phyloP scores from a whole-genome alignment of 30 jellyfish, hydroid and myxozoan genomes.

The Cassiopea xamachana region DNA sequence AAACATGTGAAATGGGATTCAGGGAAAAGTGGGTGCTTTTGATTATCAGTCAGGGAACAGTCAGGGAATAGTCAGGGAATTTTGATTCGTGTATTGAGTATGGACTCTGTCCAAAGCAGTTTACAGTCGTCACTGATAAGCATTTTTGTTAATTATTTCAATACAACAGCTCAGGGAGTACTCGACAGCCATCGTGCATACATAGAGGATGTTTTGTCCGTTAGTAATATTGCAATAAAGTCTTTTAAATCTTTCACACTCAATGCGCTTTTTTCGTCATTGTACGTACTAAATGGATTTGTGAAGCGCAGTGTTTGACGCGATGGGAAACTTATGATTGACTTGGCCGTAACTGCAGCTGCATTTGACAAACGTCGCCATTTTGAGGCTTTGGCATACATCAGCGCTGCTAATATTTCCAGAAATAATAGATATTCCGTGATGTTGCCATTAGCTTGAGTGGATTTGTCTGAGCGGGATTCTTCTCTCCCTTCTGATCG shows the following conservation, averaged over 20 bases:
- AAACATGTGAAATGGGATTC: too few species aligned
- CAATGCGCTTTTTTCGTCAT: background rate
- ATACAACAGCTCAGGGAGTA: too few species aligned
- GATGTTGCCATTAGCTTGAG: background rate
- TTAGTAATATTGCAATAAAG: background rate
- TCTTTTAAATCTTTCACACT: background rate
- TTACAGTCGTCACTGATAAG: too few species aligned
- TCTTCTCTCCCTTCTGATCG: background rate
- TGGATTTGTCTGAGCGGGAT: too few species aligned
- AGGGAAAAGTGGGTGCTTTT: too few species aligned
- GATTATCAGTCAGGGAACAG: too few species aligned
- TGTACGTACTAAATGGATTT: background rate
- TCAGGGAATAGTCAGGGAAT: too few species aligned
- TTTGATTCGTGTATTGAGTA: too few species aligned
- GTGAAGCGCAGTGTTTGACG: background rate
- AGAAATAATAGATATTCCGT: background rate
- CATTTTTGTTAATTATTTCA: too few species aligned
- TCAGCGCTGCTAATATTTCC: background rate
- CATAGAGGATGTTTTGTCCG: background rate
- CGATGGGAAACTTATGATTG: background rate
- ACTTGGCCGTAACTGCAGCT: background rate
- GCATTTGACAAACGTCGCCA: constrained; percentile 1
- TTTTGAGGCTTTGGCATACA: background rate
- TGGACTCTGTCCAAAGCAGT: too few species aligned
- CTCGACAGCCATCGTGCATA: too few species aligned